phyloP scores from a whole-genome alignment of 2,113 vertebrate species.

The Pteruthius melanotis region DNA sequence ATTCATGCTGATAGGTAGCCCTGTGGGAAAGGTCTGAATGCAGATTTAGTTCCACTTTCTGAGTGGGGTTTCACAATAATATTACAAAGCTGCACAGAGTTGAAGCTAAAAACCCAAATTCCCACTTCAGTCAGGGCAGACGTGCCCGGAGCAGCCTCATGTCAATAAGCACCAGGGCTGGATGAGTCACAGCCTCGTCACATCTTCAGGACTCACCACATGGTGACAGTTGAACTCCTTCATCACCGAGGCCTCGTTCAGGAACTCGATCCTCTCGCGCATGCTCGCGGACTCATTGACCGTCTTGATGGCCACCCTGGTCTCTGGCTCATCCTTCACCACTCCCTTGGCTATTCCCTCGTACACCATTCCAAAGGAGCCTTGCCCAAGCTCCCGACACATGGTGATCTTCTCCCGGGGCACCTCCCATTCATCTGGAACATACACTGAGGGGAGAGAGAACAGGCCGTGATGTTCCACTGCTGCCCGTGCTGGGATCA shows the following conservation, averaged over 20 bases:
- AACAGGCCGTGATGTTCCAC: neutral
- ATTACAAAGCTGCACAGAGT: neutral
- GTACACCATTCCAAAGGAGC: slow-evolving; percentile 98
- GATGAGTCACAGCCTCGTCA: neutral
- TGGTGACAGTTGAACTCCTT: slow-evolving; percentile 99
- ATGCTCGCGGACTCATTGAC: slow-evolving; percentile 97
- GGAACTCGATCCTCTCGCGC: slow-evolving; percentile 95
- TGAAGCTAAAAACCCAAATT: neutral
- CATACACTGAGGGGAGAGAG: slow-evolving; percentile 80
- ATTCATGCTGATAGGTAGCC: neutral
- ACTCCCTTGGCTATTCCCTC: slow-evolving; percentile 95
- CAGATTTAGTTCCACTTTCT: neutral
- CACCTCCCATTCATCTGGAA: slow-evolving; percentile 98
- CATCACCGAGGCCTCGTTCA: slow-evolving; percentile 99
- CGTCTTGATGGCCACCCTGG: slow-evolving; percentile 95
- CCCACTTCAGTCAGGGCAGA: neutral
- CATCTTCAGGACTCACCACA: slow-evolving; percentile 79
- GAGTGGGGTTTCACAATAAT: neutral
- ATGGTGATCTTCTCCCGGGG: slow-evolving; percentile 96
- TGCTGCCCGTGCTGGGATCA: neutral
- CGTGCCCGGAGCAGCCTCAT: fast-evolving
- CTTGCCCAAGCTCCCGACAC: slow-evolving; percentile 92
- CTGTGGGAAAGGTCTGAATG: neutral
- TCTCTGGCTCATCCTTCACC: slow-evolving; percentile 93
- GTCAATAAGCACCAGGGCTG: neutral